Percentiles rank a stretch among this genome's conserved stretches.
Conservation (phyloP, 2,888 invertebrate genomes). For the Stegophylla sp. region DNA sequence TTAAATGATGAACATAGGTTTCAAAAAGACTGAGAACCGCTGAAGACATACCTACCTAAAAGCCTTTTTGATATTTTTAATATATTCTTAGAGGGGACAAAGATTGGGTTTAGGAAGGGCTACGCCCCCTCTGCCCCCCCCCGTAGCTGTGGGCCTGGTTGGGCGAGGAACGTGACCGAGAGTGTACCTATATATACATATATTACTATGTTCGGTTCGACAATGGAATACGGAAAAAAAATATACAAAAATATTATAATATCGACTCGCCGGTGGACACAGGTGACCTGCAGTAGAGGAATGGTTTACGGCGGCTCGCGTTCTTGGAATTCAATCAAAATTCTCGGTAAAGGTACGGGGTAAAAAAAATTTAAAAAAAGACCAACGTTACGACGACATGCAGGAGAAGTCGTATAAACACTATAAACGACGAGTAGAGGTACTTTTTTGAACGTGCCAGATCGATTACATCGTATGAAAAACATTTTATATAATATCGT, state of each 20-base stretch:
- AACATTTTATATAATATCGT: background rate
- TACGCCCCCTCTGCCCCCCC: too few species aligned
- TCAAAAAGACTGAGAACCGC: too few species aligned
- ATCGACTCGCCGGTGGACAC: background rate
- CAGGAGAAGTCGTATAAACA: background rate
- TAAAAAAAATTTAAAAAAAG: background rate
- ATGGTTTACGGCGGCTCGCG: background rate
- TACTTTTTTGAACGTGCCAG: background rate
- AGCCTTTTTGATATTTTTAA: too few species aligned
- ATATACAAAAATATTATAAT: background rate
- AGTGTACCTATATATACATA: constrained; percentile 18
- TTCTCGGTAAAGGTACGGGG: too few species aligned
- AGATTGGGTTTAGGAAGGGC: too few species aligned
- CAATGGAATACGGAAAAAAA: constrained; percentile 47
- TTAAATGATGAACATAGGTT: too few species aligned
- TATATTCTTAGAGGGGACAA: too few species aligned
- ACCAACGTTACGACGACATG: background rate
- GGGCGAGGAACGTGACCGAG: constrained; percentile 52
- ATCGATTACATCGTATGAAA: background rate
- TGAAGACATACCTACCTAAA: too few species aligned
- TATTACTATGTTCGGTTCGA: constrained; percentile 11
- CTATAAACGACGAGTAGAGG: background rate
- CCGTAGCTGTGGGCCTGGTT: too few species aligned
- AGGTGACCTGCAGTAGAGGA: background rate
- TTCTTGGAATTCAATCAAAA: too few species aligned